A percentile compares a stretch with the other conserved stretches of the same genome.
phyloP scores from a whole-genome alignment of 2,113 vertebrate genomes.

The Hemicordylus capensis region DNA sequence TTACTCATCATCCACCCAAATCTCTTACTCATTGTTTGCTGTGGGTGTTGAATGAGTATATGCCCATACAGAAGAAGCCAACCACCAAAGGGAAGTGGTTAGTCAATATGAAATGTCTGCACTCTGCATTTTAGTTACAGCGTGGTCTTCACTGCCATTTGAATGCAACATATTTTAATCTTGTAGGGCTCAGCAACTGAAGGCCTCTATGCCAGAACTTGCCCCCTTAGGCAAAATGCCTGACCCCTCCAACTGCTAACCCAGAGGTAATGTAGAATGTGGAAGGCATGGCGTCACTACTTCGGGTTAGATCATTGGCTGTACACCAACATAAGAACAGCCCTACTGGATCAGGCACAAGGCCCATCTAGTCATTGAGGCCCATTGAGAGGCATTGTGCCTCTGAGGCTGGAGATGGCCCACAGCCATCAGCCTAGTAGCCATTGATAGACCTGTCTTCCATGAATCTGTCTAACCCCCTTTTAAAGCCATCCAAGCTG shows the following conservation, averaged over 20 bases:
- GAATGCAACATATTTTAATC: background rate
- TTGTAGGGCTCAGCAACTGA: too few species aligned
- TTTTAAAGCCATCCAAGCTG: too few species aligned
- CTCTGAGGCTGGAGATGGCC: too few species aligned
- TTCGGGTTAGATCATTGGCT: background rate
- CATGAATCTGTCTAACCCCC: too few species aligned
- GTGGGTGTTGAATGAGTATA: background rate
- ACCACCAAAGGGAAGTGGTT: background rate
- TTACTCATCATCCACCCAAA: background rate
- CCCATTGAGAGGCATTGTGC: too few species aligned
- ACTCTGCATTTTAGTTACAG: background rate
- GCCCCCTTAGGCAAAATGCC: too few species aligned
- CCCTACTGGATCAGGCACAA: too few species aligned
- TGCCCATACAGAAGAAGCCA: background rate
- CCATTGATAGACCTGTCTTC: too few species aligned
- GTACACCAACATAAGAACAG: too few species aligned
- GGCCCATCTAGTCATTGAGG: too few species aligned
- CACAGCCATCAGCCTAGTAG: too few species aligned
- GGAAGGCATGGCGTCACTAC: background rate
- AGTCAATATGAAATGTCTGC: background rate
- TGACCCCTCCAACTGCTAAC: background rate
- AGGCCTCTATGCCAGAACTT: background rate
- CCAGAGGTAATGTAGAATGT: background rate
- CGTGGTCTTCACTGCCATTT: background rate
- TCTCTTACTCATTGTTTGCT: background rate